Percentiles rank a stretch among this genome's conserved stretches.
Evolutionary conservation across 1,140 invertebrate species (phyloP).

Genomic region (Orussus abietinus): DNA sequence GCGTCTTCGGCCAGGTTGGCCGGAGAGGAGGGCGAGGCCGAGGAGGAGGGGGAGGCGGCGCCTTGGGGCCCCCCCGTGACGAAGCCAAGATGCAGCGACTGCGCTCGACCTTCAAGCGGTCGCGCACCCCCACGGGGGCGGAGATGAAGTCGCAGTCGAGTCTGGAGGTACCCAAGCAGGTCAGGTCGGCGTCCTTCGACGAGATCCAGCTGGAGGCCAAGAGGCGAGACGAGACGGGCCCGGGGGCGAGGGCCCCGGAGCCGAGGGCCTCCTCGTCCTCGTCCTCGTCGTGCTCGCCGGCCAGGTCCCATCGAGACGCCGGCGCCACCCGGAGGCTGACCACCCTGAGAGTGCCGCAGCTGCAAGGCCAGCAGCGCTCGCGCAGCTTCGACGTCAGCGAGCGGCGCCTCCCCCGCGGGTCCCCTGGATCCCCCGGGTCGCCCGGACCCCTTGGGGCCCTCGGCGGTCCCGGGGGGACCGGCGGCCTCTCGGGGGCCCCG

Average conservation of each 20-base stretch:
- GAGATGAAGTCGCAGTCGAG: slow-evolving; percentile 88
- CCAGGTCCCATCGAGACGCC: slow-evolving; percentile 40
- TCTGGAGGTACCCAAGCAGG: slow-evolving; percentile 82
- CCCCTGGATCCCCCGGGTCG: slow-evolving; percentile 1
- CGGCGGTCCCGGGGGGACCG: slow-evolving; percentile 4
- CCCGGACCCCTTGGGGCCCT: background rate
- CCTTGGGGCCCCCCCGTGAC: slow-evolving; percentile 24
- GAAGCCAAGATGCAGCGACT: slow-evolving; percentile 67
- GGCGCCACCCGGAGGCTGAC: slow-evolving; percentile 37
- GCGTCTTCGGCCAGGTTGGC: slow-evolving; percentile 22
- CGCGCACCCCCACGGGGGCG: slow-evolving; percentile 77
- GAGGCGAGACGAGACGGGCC: slow-evolving; percentile 40
- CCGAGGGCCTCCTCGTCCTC: slow-evolving; percentile 35
- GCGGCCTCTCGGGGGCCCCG: slow-evolving; percentile 5
- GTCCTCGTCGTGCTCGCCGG: slow-evolving; percentile 43
- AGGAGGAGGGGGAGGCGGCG: slow-evolving; percentile 19
- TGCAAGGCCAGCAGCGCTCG: slow-evolving; percentile 61
- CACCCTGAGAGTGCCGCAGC: slow-evolving; percentile 62
- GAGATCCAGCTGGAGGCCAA: slow-evolving; percentile 79
- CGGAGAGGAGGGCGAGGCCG: slow-evolving; percentile 27
- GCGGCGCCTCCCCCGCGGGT: slow-evolving; percentile 59
- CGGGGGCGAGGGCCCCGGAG: slow-evolving; percentile 6
- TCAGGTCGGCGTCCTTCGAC: slow-evolving; percentile 78
- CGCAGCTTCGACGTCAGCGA: slow-evolving; percentile 75
- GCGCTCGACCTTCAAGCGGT: slow-evolving; percentile 80